These are phyloP conservation scores for Monochamus saltuarius DNA, from an alignment of 1,140 invertebrate species.

Conservation along the genomic window DNA sequence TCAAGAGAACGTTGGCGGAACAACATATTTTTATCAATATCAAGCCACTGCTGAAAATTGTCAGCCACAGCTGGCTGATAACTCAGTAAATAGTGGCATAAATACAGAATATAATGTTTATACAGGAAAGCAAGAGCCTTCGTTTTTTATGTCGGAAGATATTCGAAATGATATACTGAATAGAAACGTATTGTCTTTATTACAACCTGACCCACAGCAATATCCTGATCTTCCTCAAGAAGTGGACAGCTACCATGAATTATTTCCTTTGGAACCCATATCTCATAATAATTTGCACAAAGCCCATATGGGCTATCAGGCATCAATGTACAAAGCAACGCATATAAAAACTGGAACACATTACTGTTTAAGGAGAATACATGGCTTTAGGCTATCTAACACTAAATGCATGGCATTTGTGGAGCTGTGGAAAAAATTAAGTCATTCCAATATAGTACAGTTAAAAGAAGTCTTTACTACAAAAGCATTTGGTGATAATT, in stretches of 20 bases:
- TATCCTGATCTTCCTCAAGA: conserved; percentile 74
- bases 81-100: conserved; percentile 30
- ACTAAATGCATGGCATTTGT: conserved; percentile 83
- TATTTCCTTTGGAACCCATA: conserved; percentile 79
- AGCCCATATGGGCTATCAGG: conserved; percentile 73
- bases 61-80: conserved; percentile 18
- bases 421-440: conserved; percentile 91
- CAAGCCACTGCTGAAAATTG: conserved; percentile 44
- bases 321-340: conserved; percentile 89
- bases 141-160: conserved; percentile 77
- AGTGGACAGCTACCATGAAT: conserved; percentile 87
- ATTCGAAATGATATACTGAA: conserved; percentile 74
- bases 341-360: conserved; percentile 83
- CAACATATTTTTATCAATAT: conserved; percentile 85
- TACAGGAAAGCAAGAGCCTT: conserved; percentile 59
- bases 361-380: conserved; percentile 86
- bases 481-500: conserved; percentile 93
- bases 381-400: conserved; percentile 74
- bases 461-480: conserved; percentile 93
- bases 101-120: conserved; percentile 59
- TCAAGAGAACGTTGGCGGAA: conserved; percentile 90
- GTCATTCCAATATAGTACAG: conserved; percentile 90
- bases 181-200: conserved; percentile 71
- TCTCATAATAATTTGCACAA: conserved; percentile 56
- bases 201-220: conserved; percentile 65